Percentiles rank a stretch among this genome's conserved stretches.
Evolutionary conservation across 1,140 invertebrate genomes (phyloP).

Genomic region (Metopolophium dirhodum): DNA sequence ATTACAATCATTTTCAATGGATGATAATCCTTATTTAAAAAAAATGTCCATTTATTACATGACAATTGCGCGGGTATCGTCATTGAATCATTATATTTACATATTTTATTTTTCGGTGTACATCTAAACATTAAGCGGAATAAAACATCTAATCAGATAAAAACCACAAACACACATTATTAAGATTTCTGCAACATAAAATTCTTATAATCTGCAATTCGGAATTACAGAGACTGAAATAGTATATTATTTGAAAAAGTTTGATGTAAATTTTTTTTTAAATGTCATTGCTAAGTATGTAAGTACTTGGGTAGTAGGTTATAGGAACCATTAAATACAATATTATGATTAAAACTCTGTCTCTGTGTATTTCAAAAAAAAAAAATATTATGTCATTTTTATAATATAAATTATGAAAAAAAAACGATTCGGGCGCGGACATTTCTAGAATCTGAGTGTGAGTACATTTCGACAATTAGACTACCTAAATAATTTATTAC

Average conservation of each 20-base stretch:
- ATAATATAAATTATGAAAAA: not conserved
- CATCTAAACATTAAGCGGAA: not conserved
- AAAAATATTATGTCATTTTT: not conserved
- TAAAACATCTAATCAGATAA: not conserved
- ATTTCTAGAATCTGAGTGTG: not conserved
- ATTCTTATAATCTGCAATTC: not conserved
- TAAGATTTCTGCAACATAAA: not conserved
- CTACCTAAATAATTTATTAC: not conserved
- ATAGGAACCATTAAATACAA: not conserved
- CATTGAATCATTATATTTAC: not conserved
- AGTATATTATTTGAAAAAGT: not conserved
- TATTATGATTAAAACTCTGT: not conserved
- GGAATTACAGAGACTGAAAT: not conserved
- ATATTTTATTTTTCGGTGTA: not conserved
- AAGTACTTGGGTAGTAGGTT: not conserved
- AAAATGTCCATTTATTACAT: not conserved
- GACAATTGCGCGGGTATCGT: not conserved
- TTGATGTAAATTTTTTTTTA: not conserved
- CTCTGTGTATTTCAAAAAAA: not conserved
- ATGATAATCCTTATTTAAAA: not conserved
- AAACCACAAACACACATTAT: not conserved
- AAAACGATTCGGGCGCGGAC: not conserved
- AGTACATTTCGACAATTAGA: not conserved
- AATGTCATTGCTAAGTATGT: not conserved
- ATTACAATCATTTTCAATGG: not conserved